A percentile compares a stretch with the other conserved stretches of the same genome.
phyloP scores from a whole-genome alignment of 2,113 vertebrate species.

The Pollimyrus isidori region DNA sequence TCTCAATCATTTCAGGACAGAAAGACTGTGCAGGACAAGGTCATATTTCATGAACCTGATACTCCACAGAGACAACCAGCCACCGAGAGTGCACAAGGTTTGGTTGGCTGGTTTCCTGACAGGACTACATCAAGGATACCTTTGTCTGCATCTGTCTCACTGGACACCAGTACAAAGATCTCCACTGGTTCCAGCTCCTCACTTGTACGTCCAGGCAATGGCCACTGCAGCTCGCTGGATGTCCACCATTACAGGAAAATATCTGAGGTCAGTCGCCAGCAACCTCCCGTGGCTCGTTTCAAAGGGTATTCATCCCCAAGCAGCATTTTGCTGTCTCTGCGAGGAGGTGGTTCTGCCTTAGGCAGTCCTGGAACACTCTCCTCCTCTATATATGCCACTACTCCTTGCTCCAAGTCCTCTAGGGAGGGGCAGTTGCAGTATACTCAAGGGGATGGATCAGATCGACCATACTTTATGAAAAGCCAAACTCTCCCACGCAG shows the following conservation, averaged over 20 bases:
- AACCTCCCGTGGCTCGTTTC: neutral
- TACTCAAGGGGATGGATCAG: neutral
- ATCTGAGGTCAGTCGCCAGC: conserved; percentile 34
- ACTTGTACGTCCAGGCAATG: neutral
- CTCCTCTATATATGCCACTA: neutral
- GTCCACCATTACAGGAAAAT: conserved; percentile 34
- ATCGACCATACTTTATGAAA: neutral
- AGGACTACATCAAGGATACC: conserved; percentile 37
- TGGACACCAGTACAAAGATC: conserved; percentile 33
- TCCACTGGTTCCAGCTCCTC: neutral
- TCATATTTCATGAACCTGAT: conserved; percentile 3
- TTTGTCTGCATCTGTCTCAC: conserved; percentile 34
- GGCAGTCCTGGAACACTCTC: conserved; percentile 21
- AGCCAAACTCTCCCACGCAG: neutral
- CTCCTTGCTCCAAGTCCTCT: neutral
- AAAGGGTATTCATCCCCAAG: conserved; percentile 35
- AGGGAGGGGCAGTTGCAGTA: neutral
- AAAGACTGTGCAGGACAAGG: neutral
- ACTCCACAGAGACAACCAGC: conserved; percentile 32
- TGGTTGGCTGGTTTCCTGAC: conserved; percentile 43
- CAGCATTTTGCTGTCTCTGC: conserved; percentile 56
- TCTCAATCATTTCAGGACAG: neutral
- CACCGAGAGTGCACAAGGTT: conserved; percentile 33
- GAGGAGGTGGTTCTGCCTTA: conserved; percentile 38
- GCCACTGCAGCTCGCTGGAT: conserved; percentile 28